phyloP scores from a whole-genome alignment of 1,140 invertebrate species.

The Drosophila trapezifrons region DNA sequence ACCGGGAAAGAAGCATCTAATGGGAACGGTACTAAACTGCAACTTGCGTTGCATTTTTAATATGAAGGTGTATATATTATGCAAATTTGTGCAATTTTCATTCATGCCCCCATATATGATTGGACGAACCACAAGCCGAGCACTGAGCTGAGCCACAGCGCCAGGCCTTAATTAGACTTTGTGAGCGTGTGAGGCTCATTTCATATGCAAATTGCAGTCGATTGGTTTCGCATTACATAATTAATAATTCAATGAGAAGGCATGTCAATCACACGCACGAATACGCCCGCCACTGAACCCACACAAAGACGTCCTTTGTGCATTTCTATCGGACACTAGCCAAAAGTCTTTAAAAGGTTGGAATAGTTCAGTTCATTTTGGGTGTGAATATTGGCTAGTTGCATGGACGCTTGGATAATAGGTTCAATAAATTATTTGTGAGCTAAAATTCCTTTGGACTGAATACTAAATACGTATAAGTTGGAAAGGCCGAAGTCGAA shows the following conservation, averaged over 20 bases:
- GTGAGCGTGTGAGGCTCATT: slow-evolving; percentile 66
- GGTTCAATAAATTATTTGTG: slow-evolving; percentile 5
- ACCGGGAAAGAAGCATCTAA: slow-evolving; percentile 15
- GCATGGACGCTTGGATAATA: not conserved
- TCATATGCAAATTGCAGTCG: slow-evolving; percentile 75
- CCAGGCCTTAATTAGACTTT: slow-evolving; percentile 64
- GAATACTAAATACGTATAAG: not conserved
- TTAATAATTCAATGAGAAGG: slow-evolving; percentile 79
- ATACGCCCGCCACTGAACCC: slow-evolving; percentile 23
- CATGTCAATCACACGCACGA: slow-evolving; percentile 73
- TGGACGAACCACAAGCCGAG: slow-evolving; percentile 11
- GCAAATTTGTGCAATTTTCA: slow-evolving; percentile 75
- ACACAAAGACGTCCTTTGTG: slow-evolving; percentile 18
- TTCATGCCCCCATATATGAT: slow-evolving; percentile 31
- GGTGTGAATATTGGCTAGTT: slow-evolving; percentile 6
- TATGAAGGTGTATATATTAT: slow-evolving; percentile 52
- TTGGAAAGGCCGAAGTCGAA: not conserved
- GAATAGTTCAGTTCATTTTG: slow-evolving; percentile 8
- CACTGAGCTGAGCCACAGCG: slow-evolving; percentile 16
- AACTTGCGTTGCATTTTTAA: slow-evolving; percentile 51
- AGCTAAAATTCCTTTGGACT: not conserved
- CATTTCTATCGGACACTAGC: not conserved
- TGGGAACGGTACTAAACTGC: slow-evolving; percentile 22
- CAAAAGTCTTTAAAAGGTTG: not conserved
- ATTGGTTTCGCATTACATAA: slow-evolving; percentile 81